phyloP scores from a whole-genome alignment of 2,797 vertebrate species.

The Crocidura indochinensis region DNA sequence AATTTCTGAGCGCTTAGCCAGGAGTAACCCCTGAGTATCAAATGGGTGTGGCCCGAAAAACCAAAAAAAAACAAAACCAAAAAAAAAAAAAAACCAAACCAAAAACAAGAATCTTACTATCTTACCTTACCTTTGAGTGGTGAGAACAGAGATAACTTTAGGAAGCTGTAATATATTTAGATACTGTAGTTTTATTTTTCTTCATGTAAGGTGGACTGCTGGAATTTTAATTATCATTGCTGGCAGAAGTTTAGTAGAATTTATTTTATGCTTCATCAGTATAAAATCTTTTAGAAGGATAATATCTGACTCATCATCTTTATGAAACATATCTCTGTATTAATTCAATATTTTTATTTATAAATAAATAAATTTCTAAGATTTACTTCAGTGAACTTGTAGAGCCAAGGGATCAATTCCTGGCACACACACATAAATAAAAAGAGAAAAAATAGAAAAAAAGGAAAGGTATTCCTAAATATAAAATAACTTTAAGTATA shows the following conservation, averaged over 20 bases:
- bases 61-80: too few species aligned
- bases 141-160: neutral
- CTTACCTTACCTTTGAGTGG: constrained; percentile 14
- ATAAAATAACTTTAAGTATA: constrained; percentile 12
- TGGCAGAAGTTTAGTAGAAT: neutral
- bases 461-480: too few species aligned
- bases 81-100: too few species aligned
- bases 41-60: too few species aligned
- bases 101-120: neutral
- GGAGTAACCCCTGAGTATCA: too few species aligned
- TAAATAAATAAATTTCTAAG: constrained; percentile 51
- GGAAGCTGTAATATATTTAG: neutral
- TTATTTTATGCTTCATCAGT: constrained; percentile 24
- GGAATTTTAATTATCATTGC: constrained; percentile 2
- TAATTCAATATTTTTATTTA: constrained; percentile 4
- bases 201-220: neutral
- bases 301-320: neutral
- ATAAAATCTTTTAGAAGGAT: neutral
- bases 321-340: neutral
- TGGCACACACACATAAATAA: too few species aligned
- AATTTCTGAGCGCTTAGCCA: too few species aligned
- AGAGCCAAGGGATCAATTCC: too few species aligned
- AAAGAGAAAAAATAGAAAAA: too few species aligned
- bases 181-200: neutral
- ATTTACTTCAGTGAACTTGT: too few species aligned